Base-by-base conservation (phyloP, 2,113 vertebrate genomes). In the Passer domesticus region DNA sequence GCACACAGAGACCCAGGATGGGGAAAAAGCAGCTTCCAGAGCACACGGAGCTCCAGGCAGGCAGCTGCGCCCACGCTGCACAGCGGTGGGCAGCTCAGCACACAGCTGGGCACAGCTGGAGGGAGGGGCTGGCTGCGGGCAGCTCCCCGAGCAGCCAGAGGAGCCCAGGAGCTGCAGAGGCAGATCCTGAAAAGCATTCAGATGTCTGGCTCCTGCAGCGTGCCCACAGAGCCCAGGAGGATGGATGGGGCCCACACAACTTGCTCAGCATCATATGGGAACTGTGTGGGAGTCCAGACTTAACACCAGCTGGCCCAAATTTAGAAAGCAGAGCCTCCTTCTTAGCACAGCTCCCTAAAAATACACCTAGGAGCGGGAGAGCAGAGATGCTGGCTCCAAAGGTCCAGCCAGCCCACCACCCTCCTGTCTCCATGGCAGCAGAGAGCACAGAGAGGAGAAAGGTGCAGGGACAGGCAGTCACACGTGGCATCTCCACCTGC, bases 61-160 rank as follows among this genome's bases (percentile, higher is more conserved):
- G 18, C 87, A 83, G 31, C 59, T 24, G 72, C 53, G 76, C 25
- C 49, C 87, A 56, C 1, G 0, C 6, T 52, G 39, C 66, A 20
- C 72, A 28, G 64, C 0, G 1, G 56, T 74, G 88, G 80, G 81
- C 37, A 89, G 59, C 72, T 75, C 77, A 63, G 73, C 60, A 10
- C 66, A 52, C 91, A 94, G 87, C 83, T 94, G 87, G 91, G 80
- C 93, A 95, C 89, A 95, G 87, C 83, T 96, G 83, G 68, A 75
- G 41, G 83, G 68, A 75, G 41, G 21, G 75, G 52, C n/a, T 46
- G 75, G 19, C 67, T 68, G 49, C n/a, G 55, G 69, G 82, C 2
- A 10, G 55, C 63, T 81, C 72, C 31, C 63, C 46, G 39, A 41
- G 39, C 39, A 41, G 39, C 39, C 49, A 41, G 35, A 47, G 46